phyloP scores from a whole-genome alignment of 2,113 vertebrate species.

The Equus quagga region DNA sequence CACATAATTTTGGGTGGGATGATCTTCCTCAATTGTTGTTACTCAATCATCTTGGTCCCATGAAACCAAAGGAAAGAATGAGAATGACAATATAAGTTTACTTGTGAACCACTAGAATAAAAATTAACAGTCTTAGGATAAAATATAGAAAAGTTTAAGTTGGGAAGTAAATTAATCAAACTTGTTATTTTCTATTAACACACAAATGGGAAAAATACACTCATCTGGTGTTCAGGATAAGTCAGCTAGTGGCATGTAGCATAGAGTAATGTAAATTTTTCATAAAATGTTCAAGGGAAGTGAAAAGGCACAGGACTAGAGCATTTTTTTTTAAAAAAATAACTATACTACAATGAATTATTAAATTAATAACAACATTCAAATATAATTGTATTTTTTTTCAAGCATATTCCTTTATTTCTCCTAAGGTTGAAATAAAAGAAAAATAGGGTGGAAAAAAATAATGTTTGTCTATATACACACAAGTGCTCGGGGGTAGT shows the following conservation, averaged over 20 bases:
- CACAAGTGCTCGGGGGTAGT: neutral
- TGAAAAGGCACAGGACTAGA: neutral
- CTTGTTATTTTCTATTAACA: slow-evolving; percentile 12
- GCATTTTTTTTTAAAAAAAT: neutral
- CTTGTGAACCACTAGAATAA: neutral
- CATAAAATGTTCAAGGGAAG: neutral
- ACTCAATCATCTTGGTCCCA: neutral
- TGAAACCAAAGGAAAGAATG: neutral
- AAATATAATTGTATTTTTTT: slow-evolving; percentile 24
- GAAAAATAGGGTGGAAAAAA: neutral
- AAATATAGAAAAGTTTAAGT: neutral
- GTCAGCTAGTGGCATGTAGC: neutral
- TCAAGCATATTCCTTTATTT: neutral
- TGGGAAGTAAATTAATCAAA: neutral
- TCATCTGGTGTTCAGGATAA: neutral
- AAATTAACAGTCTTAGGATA: neutral
- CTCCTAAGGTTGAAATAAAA: neutral
- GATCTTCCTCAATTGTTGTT: neutral
- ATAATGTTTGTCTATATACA: neutral
- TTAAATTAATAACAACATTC: neutral
- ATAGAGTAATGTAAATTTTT: neutral
- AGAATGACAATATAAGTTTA: neutral
- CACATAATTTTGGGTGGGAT: neutral
- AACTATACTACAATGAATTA: neutral
- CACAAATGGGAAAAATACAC: neutral